Evolutionary conservation across 1,140 invertebrate genomes (phyloP).

Genomic region (Chrysoperla carnea): DNA sequence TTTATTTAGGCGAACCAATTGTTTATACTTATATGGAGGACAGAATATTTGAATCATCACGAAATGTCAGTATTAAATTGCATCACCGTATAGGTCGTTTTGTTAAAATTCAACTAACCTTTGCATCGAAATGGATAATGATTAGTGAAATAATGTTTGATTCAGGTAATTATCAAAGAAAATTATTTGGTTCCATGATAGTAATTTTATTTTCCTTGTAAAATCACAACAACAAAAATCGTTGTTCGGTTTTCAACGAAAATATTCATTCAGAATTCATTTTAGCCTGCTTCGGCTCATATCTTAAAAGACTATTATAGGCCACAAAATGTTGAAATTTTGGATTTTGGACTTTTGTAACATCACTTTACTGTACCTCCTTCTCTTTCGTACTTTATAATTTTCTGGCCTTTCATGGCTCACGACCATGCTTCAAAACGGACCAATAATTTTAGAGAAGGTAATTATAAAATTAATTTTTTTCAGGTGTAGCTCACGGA

Average conservation of each 20-base stretch:
- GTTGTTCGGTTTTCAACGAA: no score
- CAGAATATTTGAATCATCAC: conserved; percentile 60
- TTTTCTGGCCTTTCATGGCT: no score
- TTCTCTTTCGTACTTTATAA: no score
- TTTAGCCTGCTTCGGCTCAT: no score
- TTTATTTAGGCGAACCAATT: conserved; percentile 56
- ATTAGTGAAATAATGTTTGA: conserved; percentile 75
- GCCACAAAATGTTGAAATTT: no score
- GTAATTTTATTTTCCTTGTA: not conserved
- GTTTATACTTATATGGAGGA: conserved; percentile 61
- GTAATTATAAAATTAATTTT: conserved; percentile 1
- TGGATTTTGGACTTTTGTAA: no score
- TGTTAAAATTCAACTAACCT: conserved; percentile 62
- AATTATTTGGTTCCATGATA: not conserved
- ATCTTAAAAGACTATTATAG: no score
- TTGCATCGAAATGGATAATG: conserved; percentile 75
- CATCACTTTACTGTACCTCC: no score
- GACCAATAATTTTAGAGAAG: no score
- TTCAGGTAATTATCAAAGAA: conserved; percentile 36
- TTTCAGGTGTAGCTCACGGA: conserved; percentile 43
- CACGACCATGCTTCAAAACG: no score
- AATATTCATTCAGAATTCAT: no score
- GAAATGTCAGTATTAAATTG: conserved; percentile 69
- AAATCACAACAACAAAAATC: not conserved
- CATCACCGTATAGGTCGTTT: conserved; percentile 67